A percentile compares a stretch with the other conserved stretches of the same genome.
Evolutionary conservation across 2,888 invertebrate genomes (phyloP).

Genomic region (Sympetrum striolatum): DNA sequence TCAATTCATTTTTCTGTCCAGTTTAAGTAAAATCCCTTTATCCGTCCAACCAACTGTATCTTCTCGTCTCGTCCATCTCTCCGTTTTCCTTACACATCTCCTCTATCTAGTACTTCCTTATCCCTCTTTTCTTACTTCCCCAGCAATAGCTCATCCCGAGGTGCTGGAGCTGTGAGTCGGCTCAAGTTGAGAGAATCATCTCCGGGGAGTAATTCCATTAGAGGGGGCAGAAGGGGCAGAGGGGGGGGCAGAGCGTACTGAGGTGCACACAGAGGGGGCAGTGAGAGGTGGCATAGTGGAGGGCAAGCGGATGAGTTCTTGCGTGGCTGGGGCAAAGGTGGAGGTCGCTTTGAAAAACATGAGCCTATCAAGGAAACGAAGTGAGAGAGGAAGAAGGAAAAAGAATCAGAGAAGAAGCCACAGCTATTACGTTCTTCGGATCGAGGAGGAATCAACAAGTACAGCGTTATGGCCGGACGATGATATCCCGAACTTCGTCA

Average conservation of each 20-base stretch:
- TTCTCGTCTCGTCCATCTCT: not conserved
- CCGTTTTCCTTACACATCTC: not conserved
- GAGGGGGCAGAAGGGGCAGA: not conserved
- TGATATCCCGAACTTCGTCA: too few species aligned
- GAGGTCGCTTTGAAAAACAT: conserved; percentile 2
- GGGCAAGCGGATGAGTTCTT: not conserved
- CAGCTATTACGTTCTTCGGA: too few species aligned
- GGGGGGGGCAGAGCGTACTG: not conserved
- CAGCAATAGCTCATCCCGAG: not conserved
- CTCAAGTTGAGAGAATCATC: not conserved
- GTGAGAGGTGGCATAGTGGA: not conserved
- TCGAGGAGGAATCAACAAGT: too few species aligned
- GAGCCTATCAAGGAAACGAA: not conserved
- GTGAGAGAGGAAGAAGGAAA: not conserved
- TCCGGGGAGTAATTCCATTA: not conserved
- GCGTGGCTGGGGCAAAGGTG: conserved; percentile 14
- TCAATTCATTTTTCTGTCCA: too few species aligned
- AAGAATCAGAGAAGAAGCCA: not conserved
- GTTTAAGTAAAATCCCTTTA: too few species aligned
- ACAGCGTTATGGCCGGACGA: too few species aligned
- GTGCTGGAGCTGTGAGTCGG: not conserved
- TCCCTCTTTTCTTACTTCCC: not conserved
- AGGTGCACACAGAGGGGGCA: not conserved
- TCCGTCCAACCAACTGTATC: not conserved
- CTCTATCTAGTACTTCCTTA: not conserved